These are phyloP conservation scores for Chromoteleia sp. DNA, from an alignment of 2,888 invertebrate genomes.

Conservation along the genomic window DNA sequence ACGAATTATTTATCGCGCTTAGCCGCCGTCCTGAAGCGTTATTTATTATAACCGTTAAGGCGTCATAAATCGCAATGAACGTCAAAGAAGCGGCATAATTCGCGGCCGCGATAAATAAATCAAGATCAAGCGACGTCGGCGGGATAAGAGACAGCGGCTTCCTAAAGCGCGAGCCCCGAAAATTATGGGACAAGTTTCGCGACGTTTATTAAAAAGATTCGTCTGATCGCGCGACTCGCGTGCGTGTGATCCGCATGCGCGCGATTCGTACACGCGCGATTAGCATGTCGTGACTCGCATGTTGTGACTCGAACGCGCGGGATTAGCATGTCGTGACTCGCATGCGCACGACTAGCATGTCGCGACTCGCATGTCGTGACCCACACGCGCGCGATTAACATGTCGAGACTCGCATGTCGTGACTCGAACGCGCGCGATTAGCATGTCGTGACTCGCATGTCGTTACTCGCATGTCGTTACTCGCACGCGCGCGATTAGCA, in stretches of 20 bases:
- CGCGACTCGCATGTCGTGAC: no score
- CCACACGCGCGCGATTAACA: no score
- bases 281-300: no score
- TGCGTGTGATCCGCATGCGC: conserved; percentile 5
- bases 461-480: no score
- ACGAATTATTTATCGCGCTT: conserved; percentile 28
- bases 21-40: conserved; percentile 28
- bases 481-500: no score
- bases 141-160: conserved; percentile 15
- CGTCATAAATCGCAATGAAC: conserved; percentile 31
- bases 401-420: no score
- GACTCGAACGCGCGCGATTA: no score
- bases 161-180: conserved; percentile 7
- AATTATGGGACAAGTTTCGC: conserved; percentile 31
- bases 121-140: conserved; percentile 13
- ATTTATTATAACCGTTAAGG: conserved; percentile 49
- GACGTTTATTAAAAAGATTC: conserved; percentile 42
- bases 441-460: no score
- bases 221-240: conserved; percentile 17
- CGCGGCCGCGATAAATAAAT: conserved; percentile 32
- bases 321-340: no score
- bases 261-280: no score
- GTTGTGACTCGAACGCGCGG: no score
- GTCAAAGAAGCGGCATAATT: conserved; percentile 27
- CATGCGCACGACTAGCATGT: no score